Conservation (phyloP, 2,888 invertebrate genomes). For the Prosopocoilus inquinatus region DNA sequence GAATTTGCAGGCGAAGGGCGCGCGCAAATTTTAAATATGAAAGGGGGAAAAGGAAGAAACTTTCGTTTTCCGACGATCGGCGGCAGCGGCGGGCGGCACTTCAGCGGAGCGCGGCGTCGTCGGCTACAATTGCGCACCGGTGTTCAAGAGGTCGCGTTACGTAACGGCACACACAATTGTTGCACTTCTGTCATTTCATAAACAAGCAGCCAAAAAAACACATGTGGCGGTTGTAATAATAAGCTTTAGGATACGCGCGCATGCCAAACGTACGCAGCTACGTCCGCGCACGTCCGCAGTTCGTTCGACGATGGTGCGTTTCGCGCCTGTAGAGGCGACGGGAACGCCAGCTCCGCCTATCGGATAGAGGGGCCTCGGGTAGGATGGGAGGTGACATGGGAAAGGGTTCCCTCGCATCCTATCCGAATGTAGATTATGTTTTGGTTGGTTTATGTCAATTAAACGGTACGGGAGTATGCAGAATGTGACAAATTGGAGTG, state of each 20-base stretch:
- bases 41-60: background rate
- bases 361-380: conserved; percentile 36
- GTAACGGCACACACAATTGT: conserved; percentile 10
- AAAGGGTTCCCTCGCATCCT: conserved; percentile 39
- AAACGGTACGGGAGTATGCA: conserved; percentile 22
- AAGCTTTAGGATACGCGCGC: conserved; percentile 29
- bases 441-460: conserved; percentile 31
- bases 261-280: conserved; percentile 30
- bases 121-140: background rate
- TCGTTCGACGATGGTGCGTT: conserved; percentile 42
- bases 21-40: conserved; percentile 12
- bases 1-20: background rate
- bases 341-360: conserved; percentile 37
- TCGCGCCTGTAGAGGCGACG: conserved; percentile 41
- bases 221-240: conserved; percentile 14
- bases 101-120: background rate
- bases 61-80: too few relatives aligned
- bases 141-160: background rate
- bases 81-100: too few relatives aligned
- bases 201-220: conserved; percentile 31
- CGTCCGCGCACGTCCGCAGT: conserved; percentile 45
- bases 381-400: conserved; percentile 32
- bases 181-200: conserved; percentile 21
- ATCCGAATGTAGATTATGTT: conserved; percentile 40
- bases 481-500: conserved; percentile 17